Base-by-base conservation (phyloP, 2,113 vertebrate species). In the Phrynosoma platyrhinos region DNA sequence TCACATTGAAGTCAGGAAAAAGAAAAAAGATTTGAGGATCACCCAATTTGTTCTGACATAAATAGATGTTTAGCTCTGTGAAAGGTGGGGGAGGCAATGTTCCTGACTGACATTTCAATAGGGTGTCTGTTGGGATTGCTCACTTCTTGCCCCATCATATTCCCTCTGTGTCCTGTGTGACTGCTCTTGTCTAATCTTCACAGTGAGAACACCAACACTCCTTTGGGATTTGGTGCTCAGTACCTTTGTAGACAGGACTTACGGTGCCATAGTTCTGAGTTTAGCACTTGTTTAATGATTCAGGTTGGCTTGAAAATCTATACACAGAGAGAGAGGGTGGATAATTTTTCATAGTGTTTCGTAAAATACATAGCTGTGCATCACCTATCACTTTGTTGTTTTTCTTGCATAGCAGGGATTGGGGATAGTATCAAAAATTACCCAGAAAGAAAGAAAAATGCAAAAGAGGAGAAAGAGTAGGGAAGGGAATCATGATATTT, bases 101-200 rank as follows among this genome's bases (percentile, higher is more conserved):
- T 93, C 93, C 95, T 95, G 95, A 95, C 94, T 95, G 96, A 96
- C 94, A 95, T 95, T 94, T 95, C 91, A 95, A 90, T 94, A 95
- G 87, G 75, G 88, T 94, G 96, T 96, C 96, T 96, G 93, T 78
- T 88, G 95, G 96, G 97, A 95, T 94, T 89, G 91, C 94, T 96
- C 95, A 88, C 92, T 96, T 96, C 94, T 90, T 83, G 90, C 95
- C 94, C 94, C 95, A 94, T 96, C 88, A 72, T 96, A 95, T 96
- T 93, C 93, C 95, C 85, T 91, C 90, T 94, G 86, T 95, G 95
- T 96, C 96, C 94, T 96, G 95, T 83, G 55, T 77, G 93, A 97
- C 94, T 97, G 96, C 95, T 95, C 95, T 95, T 95, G 94, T 98
- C 97, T 98, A 96, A 97, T 98, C 97, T 97, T 96, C 93, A 92